A percentile compares a stretch with the other conserved stretches of the same genome.
Evolutionary conservation across 2,888 invertebrate genomes (phyloP).

Genomic region (Morpho deidamia): DNA sequence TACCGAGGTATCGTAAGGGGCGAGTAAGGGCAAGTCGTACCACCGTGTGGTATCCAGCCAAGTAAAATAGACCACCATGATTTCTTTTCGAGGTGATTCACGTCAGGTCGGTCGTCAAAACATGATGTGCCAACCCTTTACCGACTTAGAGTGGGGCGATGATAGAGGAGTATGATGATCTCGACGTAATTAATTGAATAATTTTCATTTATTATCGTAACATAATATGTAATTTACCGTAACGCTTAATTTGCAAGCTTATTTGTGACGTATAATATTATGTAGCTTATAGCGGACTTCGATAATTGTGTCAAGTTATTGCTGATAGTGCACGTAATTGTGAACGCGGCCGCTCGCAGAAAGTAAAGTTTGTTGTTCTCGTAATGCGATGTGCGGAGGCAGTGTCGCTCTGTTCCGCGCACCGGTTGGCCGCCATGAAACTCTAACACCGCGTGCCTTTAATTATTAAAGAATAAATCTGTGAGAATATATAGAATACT

Average conservation of each 20-base stretch:
- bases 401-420: slow-evolving; percentile 64
- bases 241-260: background rate
- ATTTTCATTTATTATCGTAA: no score
- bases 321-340: slow-evolving; percentile 30
- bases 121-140: no score
- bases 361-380: slow-evolving; percentile 67
- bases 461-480: background rate
- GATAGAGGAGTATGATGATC: no score
- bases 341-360: slow-evolving; percentile 59
- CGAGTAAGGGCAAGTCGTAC: no score
- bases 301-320: slow-evolving; percentile 6
- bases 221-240: no score
- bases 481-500: slow-evolving; percentile 8
- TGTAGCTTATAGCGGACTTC: background rate
- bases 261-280: background rate
- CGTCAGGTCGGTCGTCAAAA: no score
- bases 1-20: no score
- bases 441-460: slow-evolving; percentile 39
- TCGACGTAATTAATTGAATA: no score
- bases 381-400: slow-evolving; percentile 39
- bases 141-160: no score
- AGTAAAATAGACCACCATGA: no score
- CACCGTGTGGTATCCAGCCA: no score
- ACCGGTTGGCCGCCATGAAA: slow-evolving; percentile 57
- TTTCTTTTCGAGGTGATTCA: no score